These are phyloP conservation scores for Maniola jurtina DNA, from an alignment of 1,140 invertebrate genomes.

Conservation along the genomic window DNA sequence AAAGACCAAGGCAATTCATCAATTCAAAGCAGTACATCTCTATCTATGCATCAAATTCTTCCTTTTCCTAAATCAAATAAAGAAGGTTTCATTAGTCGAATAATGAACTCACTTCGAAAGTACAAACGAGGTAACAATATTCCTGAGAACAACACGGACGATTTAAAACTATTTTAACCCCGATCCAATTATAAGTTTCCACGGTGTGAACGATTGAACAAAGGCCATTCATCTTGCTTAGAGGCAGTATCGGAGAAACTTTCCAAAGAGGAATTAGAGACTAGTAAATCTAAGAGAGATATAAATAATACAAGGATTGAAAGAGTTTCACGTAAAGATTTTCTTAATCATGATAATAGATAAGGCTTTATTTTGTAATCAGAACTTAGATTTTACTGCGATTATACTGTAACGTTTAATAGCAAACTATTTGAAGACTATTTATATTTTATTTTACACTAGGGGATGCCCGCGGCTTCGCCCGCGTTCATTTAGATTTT, in stretches of 20 bases:
- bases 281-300: slow-evolving; percentile 1
- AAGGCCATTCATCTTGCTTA: slow-evolving; percentile 41
- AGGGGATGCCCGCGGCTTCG: no score
- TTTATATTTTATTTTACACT: not conserved
- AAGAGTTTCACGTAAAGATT: not conserved
- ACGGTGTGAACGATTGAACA: slow-evolving; percentile 39
- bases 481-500: no score
- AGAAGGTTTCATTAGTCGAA: slow-evolving; percentile 44
- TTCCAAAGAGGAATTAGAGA: slow-evolving; percentile 22
- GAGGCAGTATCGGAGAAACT: slow-evolving; percentile 51
- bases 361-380: not conserved
- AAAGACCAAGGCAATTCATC: not conserved
- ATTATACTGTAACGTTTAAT: not conserved
- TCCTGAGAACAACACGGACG: slow-evolving; percentile 31
- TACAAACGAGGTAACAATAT: slow-evolving; percentile 34
- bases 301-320: not conserved
- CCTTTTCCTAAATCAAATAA: slow-evolving; percentile 59
- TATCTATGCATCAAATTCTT: slow-evolving; percentile 61
- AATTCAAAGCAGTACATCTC: slow-evolving; percentile 18
- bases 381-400: not conserved
- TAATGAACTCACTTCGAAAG: slow-evolving; percentile 54
- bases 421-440: not conserved
- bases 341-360: slow-evolving; percentile 5
- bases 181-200: slow-evolving; percentile 59
- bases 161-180: slow-evolving; percentile 35